Evolutionary conservation across 2,888 invertebrate species (phyloP), one percentile per base, ranked within the genome.

Genomic region (Cerastis leucographa): DNA sequence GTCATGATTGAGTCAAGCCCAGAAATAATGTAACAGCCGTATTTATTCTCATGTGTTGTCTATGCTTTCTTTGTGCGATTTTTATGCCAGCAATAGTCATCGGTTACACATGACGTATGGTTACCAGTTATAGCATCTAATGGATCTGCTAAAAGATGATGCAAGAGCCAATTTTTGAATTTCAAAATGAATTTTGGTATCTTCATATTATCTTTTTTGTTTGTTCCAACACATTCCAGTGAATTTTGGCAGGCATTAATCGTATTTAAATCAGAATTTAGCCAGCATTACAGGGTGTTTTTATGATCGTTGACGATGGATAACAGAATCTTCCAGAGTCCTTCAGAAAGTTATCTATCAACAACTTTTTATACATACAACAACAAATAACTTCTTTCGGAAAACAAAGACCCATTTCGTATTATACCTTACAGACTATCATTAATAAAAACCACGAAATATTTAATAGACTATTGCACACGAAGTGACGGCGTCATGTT

Each of bases 1-100:
- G 91, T 90, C 90, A 90, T 83, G 85, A 83, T 87, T 94, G 93
- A 94, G 88, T 94, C 94, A 93, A 91, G 74, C 87, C 92, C 91
- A 90, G 87, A 92, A 94, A 94, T 94, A 94, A 88, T 85, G 72
- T 72, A 81, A 61, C 76, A 72, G 25, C n/a, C 46, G 54, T 65
- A 73, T 78, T 74, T 75, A 76, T 81, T 83, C 51, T 78, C 62
- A 46, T 66, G 71, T 78, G 44, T 80, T 78, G 44, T 80, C 59
- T 72, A 67, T 67, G 76, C 56, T 78, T 76, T 61, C 56, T 73
- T 75, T 85, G 81, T 81, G 70, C n/a, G 80, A 74, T 71, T 71
- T 80, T 74, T 68, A 70, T 44, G 54, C 12, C 67, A 54, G 51
- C 54, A 54, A 65, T 35, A 75, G 66, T 82, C 85, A 81, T 72